These are phyloP conservation scores for Morelia viridis DNA, from an alignment of 2,797 vertebrate species.

Conservation along the genomic window DNA sequence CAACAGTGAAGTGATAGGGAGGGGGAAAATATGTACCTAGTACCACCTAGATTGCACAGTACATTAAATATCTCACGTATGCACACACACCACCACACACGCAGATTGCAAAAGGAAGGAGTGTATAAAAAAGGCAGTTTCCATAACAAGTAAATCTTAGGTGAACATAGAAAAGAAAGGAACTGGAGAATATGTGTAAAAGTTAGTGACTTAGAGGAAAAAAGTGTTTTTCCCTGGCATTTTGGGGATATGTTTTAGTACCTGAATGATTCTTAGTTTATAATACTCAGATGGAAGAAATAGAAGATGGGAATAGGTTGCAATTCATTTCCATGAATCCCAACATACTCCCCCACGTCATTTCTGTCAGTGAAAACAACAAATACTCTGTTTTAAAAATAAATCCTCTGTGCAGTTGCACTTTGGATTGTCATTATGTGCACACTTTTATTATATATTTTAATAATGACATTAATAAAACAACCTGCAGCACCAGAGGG, in stretches of 20 bases:
- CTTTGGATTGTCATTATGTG: not conserved
- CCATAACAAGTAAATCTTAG: not conserved
- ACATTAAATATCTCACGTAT: not conserved
- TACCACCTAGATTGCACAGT: constrained; percentile 1
- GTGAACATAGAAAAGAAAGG: not conserved
- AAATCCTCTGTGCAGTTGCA: not conserved
- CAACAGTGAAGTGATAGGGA: not conserved
- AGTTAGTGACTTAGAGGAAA: not conserved
- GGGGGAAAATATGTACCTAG: not conserved
- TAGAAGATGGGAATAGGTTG: not conserved
- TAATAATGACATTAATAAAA: not conserved
- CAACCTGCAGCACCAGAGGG: not conserved
- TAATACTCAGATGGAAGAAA: not conserved
- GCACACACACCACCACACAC: not conserved
- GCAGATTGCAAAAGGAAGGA: not conserved
- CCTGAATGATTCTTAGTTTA: not conserved
- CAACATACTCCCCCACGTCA: not conserved
- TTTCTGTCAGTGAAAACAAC: not conserved
- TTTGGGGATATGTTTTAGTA: not conserved
- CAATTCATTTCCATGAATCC: not conserved
- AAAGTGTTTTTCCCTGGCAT: not conserved
- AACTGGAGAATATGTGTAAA: not conserved
- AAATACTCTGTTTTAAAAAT: not conserved
- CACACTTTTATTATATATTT: not conserved
- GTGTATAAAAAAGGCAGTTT: not conserved